Evolutionary conservation across 2,888 invertebrate species (phyloP).

Genomic region (Euplexia lucipara): DNA sequence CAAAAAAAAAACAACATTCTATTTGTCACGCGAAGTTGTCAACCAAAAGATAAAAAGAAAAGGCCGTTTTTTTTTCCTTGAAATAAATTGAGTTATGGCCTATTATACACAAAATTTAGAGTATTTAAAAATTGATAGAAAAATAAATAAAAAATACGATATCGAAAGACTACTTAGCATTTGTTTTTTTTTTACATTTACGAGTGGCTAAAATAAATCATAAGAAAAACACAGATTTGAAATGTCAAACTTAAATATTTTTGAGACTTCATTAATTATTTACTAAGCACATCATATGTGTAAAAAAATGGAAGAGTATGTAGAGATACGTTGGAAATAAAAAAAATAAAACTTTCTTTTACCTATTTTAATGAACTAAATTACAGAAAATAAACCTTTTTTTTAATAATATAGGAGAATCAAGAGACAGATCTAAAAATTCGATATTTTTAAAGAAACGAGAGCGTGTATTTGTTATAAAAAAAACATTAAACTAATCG

Average conservation of each 20-base stretch:
- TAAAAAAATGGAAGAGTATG: conserved; percentile 2
- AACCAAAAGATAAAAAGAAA: background rate
- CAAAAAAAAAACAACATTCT: conserved; percentile 13
- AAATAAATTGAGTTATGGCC: background rate
- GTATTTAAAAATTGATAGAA: background rate
- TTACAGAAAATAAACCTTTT: conserved; percentile 29
- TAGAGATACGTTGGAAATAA: too few relatives aligned
- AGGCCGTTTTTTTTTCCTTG: background rate
- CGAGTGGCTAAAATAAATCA: background rate
- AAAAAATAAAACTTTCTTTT: conserved; percentile 13
- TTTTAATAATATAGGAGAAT: conserved; percentile 8
- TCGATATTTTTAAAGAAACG: conserved; percentile 4
- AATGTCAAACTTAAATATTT: background rate
- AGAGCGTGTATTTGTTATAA: background rate
- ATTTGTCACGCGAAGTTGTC: conserved; percentile 6
- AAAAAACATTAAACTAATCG: conserved; percentile 1
- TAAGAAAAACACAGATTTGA: background rate
- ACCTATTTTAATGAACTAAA: conserved; percentile 12
- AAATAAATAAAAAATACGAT: background rate
- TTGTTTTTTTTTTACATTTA: conserved; percentile 4
- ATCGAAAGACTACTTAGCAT: conserved; percentile 15
- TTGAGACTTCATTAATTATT: conserved; percentile 3
- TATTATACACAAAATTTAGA: background rate
- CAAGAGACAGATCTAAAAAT: conserved; percentile 29
- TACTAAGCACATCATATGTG: conserved; percentile 6